Base-by-base conservation (phyloP, 2,113 vertebrate species). In the Lophura nycthemera region DNA sequence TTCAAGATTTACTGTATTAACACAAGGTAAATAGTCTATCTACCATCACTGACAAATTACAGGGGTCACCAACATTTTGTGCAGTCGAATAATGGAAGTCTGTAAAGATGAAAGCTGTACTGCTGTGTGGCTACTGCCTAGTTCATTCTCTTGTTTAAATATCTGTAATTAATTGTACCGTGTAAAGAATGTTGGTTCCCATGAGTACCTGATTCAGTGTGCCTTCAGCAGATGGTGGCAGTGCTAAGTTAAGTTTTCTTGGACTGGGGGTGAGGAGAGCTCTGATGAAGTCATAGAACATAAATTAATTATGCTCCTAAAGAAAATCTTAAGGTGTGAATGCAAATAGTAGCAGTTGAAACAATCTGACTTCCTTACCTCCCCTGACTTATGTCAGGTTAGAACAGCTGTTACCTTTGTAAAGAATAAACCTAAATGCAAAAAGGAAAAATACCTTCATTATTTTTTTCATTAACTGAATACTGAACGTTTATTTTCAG, bases 151-250 rank as follows among this genome's bases (percentile, higher is more conserved):
- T 47, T 59, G 42, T 57, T 45, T 12, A 40, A 50, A 12, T 15
- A 3, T 29, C 27, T 59, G 0, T 30, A n/a, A 61, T 0, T 72
- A 63, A 54, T 10, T 0, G 5, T 56, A 15, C 36, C 20, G 1
- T 22, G 22, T 4, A 19, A 63, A 42, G 21, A 12, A 3, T 1
- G 4, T 70, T 77, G 63, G 2, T 2, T 40, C 20, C 20, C 8
- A 3, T 4, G 40, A 10, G 29, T 34, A 30, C 48, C 24, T 74
- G 36, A 12, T 11, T 70, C 5, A 0, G 8, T 48, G 29, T 83
- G 60, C n/a, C 80, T 63, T 92, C 64, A 83, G 80, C 84, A 97
- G 96, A 27, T 92, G 93, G 96, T 89, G 93, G 90, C 80, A 97
- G 63, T 64, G 76, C 48, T 56, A 64, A 92, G 43, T 38, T 56